Evolutionary conservation across 1,140 invertebrate genomes (phyloP).

Genomic region (Bradysia coprophila): DNA sequence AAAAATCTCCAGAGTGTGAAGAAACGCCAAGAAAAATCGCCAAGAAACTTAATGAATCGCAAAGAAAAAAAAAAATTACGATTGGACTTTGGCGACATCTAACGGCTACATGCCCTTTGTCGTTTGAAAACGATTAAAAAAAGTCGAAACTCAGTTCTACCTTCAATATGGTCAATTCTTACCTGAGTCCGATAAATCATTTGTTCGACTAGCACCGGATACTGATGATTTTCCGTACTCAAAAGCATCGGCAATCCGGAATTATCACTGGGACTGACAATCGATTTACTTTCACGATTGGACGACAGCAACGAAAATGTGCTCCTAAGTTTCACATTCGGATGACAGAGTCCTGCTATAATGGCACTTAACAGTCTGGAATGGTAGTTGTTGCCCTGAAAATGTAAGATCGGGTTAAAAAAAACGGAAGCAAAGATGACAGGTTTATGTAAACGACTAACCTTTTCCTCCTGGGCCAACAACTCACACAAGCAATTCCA

Average conservation of each 20-base stretch:
- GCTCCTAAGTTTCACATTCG: conserved; percentile 53
- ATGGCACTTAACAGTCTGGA: conserved; percentile 61
- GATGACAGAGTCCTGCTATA: conserved; percentile 60
- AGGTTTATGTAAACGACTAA: no score
- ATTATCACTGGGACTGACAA: conserved; percentile 47
- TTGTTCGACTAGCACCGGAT: conserved; percentile 64
- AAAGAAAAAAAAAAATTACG: no score
- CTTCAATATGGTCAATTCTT: no score
- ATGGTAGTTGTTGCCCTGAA: conserved; percentile 13
- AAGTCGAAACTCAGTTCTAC: no score
- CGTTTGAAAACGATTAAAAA: no score
- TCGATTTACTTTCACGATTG: conserved; percentile 27
- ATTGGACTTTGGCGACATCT: no score
- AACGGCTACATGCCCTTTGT: no score
- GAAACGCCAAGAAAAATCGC: no score
- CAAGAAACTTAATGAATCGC: no score
- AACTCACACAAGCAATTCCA: conserved; percentile 84
- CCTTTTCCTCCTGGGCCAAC: conserved; percentile 58
- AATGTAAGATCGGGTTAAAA: not conserved
- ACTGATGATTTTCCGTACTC: conserved; percentile 48
- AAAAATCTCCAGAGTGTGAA: no score
- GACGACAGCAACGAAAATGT: conserved; percentile 47
- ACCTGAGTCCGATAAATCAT: conserved; percentile 56
- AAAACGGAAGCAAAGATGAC: not conserved
- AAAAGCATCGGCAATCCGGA: conserved; percentile 48